These are phyloP conservation scores for Ophion ellenae DNA, from an alignment of 2,888 invertebrate species.

Conservation along the genomic window DNA sequence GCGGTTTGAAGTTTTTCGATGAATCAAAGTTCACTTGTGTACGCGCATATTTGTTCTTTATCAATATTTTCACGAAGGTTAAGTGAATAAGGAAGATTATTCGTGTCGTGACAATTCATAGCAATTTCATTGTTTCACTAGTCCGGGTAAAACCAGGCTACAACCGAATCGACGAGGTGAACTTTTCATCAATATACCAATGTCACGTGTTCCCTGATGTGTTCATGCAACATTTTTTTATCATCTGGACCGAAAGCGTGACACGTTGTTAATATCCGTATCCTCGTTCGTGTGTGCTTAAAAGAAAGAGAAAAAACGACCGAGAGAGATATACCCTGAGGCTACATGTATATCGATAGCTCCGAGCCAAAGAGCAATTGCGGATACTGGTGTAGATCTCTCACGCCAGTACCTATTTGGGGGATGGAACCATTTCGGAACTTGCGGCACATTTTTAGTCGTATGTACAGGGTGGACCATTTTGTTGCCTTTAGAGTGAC, in stretches of 20 bases:
- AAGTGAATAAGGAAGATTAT: too few species aligned
- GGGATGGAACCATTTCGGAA: slow-evolving; percentile 29
- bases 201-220: slow-evolving; percentile 8
- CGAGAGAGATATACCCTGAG: too few species aligned
- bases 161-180: not conserved
- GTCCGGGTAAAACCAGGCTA: not conserved
- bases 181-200: not conserved
- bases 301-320: slow-evolving; percentile 1
- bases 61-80: too few species aligned
- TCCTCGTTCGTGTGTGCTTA: slow-evolving; percentile 43
- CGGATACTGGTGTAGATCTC: slow-evolving; percentile 46
- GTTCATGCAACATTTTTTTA: not conserved
- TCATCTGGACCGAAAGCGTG: slow-evolving; percentile 14
- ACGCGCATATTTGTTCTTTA: too few species aligned
- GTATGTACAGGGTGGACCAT: not conserved
- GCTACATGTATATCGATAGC: slow-evolving; percentile 11
- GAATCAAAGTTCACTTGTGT: too few species aligned
- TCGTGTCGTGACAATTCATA: not conserved
- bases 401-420: slow-evolving; percentile 44
- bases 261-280: slow-evolving; percentile 38
- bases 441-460: not conserved
- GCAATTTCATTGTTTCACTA: not conserved
- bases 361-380: slow-evolving; percentile 36
- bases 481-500: too few species aligned
- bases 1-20: too few species aligned